Conservation (phyloP, 2,113 vertebrate genomes). For the Chionis minor region DNA sequence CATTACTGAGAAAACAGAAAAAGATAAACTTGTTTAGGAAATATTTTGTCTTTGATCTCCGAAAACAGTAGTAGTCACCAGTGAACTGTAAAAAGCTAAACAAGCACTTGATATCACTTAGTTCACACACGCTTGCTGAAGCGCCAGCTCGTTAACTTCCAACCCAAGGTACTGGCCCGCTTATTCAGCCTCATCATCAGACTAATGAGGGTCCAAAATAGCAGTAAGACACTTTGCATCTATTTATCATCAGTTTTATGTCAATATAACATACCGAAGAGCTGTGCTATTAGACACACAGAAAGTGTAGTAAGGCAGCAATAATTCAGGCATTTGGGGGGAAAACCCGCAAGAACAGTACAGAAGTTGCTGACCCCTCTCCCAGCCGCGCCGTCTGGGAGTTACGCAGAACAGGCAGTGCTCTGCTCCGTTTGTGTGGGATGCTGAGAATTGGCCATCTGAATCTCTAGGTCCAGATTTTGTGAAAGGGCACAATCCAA, state of each 20-base stretch:
- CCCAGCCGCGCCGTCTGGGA: not conserved
- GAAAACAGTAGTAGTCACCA: not conserved
- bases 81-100: not conserved
- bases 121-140: not conserved
- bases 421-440: accelerated
- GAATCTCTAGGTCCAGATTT: not conserved
- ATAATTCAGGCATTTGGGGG: not conserved
- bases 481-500: not conserved
- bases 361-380: not conserved
- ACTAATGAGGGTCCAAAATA: not conserved
- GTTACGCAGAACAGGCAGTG: not conserved
- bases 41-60: not conserved
- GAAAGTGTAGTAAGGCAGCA: constrained; percentile 36
- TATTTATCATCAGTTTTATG: not conserved
- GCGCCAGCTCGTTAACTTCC: not conserved
- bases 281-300: not conserved
- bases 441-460: not conserved
- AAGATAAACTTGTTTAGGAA: not conserved
- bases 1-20: not conserved
- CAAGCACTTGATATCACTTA: not conserved
- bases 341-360: not conserved
- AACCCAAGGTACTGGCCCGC: not conserved
- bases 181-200: not conserved
- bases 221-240: constrained; percentile 29
- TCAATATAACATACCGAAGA: not conserved